Conservation (phyloP, 2,113 vertebrate genomes). For the Percopsis transmontana region DNA sequence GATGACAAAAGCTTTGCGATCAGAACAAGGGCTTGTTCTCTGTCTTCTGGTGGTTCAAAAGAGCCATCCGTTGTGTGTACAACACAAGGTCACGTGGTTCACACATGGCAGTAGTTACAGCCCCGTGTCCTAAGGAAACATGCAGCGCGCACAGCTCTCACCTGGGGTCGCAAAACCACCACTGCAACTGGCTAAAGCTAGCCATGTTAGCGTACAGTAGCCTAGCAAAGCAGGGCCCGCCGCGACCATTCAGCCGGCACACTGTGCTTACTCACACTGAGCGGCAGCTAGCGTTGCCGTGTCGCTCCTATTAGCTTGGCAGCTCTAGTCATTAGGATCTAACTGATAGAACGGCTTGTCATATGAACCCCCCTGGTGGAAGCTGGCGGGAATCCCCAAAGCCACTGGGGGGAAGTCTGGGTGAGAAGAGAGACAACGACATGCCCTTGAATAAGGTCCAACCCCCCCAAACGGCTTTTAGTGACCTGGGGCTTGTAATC, state of each 20-base stretch:
- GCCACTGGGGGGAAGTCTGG: conserved; percentile 13
- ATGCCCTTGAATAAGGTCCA: not conserved
- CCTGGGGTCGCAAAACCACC: conserved; percentile 17
- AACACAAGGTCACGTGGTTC: too few relatives aligned
- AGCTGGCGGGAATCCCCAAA: conserved; percentile 14
- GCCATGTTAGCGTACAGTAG: not conserved
- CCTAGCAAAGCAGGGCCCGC: conserved; percentile 17
- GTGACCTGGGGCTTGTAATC: not conserved
- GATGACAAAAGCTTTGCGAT: too few relatives aligned
- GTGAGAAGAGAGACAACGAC: not conserved
- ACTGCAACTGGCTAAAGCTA: conserved; percentile 12
- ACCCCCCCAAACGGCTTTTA: conserved; percentile 24
- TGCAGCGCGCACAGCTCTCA: not conserved
- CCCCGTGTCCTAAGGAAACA: not conserved
- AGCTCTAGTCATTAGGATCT: conserved; percentile 3
- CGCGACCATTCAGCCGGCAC: conserved; percentile 20
- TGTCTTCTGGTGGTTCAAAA: too few relatives aligned
- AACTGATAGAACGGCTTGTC: not conserved
- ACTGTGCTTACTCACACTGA: conserved; percentile 15
- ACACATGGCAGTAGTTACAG: too few relatives aligned
- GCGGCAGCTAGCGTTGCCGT: conserved; percentile 29
- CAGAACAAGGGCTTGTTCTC: too few relatives aligned
- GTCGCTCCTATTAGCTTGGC: conserved; percentile 22
- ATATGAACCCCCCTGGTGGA: not conserved
- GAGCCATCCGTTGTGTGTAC: too few relatives aligned